A percentile compares a stretch with the other conserved stretches of the same genome.
phyloP scores from a whole-genome alignment of 2,113 vertebrate genomes.

The Crocuta crocuta region DNA sequence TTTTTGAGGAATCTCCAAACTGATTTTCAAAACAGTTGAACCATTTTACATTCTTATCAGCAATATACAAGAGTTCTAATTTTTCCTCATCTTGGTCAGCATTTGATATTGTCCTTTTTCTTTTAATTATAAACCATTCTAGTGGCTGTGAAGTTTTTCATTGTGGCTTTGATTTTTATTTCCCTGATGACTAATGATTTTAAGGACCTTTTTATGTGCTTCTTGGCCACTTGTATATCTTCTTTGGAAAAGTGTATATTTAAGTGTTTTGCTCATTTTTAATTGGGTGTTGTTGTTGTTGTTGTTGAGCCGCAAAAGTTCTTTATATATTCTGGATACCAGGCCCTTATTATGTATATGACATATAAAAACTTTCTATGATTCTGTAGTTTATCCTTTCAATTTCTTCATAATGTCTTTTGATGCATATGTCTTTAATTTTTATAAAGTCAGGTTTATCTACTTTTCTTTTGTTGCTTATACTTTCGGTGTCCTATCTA shows the following conservation, averaged over 20 bases:
- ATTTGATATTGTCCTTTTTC: neutral
- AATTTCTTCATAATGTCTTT: neutral
- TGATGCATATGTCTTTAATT: neutral
- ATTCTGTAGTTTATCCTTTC: neutral
- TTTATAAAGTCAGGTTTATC: neutral
- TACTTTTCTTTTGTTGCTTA: neutral
- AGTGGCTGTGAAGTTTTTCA: neutral
- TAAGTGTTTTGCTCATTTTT: neutral
- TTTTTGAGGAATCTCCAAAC: neutral
- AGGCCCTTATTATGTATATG: neutral
- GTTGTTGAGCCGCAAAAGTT: neutral
- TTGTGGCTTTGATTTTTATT: slow-evolving; percentile 50
- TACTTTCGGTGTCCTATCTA: neutral
- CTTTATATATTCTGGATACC: neutral
- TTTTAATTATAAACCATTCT: neutral
- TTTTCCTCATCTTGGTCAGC: neutral
- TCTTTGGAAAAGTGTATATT: neutral
- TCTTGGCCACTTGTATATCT: neutral
- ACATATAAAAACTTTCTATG: neutral
- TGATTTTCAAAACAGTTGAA: neutral
- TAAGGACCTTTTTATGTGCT: neutral
- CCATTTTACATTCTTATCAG: neutral
- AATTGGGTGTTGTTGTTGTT: neutral
- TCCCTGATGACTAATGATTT: neutral
- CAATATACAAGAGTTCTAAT: neutral